phyloP scores from a whole-genome alignment of 2,797 vertebrate species.

The Chelonia mydas region DNA sequence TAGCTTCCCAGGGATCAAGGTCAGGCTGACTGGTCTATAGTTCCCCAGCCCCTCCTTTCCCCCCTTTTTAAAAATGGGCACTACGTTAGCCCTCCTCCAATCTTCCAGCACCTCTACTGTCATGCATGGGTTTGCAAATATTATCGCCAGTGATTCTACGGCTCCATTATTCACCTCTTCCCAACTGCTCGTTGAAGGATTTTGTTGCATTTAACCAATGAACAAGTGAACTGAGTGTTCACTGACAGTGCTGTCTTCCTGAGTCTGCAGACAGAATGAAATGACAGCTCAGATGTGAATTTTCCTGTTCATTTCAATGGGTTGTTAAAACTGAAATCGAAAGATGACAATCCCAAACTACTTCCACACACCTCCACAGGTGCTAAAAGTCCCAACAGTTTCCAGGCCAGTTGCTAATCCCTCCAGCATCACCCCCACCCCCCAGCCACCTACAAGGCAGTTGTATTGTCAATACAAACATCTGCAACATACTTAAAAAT shows the following conservation, averaged over 20 bases:
- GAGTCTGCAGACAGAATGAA: background rate
- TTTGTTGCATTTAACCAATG: background rate
- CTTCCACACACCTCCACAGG: background rate
- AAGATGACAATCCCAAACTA: accelerated
- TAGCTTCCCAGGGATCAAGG: background rate
- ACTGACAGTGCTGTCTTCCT: background rate
- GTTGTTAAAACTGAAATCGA: background rate
- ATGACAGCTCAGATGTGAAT: background rate
- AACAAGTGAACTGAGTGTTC: background rate
- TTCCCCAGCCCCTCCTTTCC: background rate
- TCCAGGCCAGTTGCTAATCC: background rate
- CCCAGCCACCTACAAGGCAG: background rate
- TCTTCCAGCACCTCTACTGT: background rate
- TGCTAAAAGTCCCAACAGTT: background rate
- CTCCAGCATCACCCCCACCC: background rate
- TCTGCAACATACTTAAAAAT: background rate
- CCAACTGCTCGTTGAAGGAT: background rate
- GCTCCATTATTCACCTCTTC: accelerated
- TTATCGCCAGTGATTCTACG: background rate
- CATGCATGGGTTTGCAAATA: background rate
- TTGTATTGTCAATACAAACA: background rate
- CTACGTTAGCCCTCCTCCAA: background rate
- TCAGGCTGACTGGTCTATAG: background rate
- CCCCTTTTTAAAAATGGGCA: background rate
- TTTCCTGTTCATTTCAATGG: background rate